Base-by-base conservation (phyloP, 1,140 invertebrate genomes). In the Lepidurus packardi region DNA sequence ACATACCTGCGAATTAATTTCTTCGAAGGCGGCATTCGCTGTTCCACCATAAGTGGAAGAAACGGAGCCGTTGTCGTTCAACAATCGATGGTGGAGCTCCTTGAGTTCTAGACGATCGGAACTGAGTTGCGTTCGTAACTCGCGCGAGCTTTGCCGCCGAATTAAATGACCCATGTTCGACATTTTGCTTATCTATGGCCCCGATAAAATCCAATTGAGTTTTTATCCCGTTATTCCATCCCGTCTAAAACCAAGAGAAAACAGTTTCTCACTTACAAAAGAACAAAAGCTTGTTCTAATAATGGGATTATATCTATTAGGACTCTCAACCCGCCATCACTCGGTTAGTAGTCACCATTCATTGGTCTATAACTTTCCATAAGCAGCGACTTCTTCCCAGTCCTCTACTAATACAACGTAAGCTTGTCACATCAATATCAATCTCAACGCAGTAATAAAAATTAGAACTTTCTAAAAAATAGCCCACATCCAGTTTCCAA, bases 161-260 rank as follows among this genome's bases (percentile, higher is more conserved):
- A 94, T 91, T 81, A 95, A 87, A 86, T 95, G 93, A 77, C 93
- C 93, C 80, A 93, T 93, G 85, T 95, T 95, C 81, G 93, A 92
- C 93, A 95, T 95, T 43, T 78, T 82, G 25, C 75, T 76, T 44
- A 43, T 34, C 75, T 11, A 8, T 76, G 11, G 13, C 16, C 43
- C 41, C 16, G 9, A 24, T 53, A 11, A 47, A 65, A 77, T 13
- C 16, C 7, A 45, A 24, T 75, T 75, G 13, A 7, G 16, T 75
- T 75, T 47, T 47, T 65, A n/a, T 65, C 53, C 21, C 53, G 16
- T 65, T n/a, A 65, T 65, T 65, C 16, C 53, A 65, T 65, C 53
- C 13, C 16, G 21, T 16, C 53, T 65, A 21, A 7, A 11, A 21
- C 16, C 16, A 13, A 65, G 4, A 47, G 45, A 16, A 16, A 47